Base-by-base conservation (phyloP, 2,797 vertebrate species). In the Crypturellus tataupa region DNA sequence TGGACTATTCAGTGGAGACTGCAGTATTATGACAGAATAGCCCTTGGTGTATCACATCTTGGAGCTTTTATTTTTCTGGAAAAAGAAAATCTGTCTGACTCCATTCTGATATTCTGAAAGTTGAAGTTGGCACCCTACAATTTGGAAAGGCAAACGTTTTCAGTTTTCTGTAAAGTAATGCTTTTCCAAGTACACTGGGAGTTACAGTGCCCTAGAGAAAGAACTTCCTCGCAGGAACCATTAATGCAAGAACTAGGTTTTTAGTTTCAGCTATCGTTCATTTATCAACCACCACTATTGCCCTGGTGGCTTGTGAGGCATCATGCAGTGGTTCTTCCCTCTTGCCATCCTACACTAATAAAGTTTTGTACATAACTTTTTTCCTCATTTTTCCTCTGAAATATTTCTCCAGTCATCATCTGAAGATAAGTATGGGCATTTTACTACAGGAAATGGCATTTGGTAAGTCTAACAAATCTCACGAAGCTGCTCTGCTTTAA, bases 81-180 rank as follows among this genome's bases (percentile, higher is more conserved):
- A 27, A 53, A 55, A 56, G 31, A 31, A 24, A 88, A 56, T 14
- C 40, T 72, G 1, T 2, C 59, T 39, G 16, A 35, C 25, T 59
- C 69, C 39, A 7, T 55, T 65, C 68, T 21, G 46, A 6, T 91
- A 16, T 40, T 84, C 72, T 78, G 76, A 39, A 75, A 91, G 51
- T 8, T 7, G 31, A 25, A 79, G 15, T 14, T 82, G 51, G 9
- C 11, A 40, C 53, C 29, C 21, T 73, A 8, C 29, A 14, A 20
- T 19, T 19, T 8, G 72, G 29, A 65, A 31, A 82, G 68, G 27
- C 5, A 13, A 16, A 6, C 3, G 1, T n/a, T 75, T 42, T 12
- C 3, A 3, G 13, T 44, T 82, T 68, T 47, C 40, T 80, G 20
- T 58, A 29, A 31, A 65, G 17, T n/a, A 39, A 35, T 0, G 0